Conservation (phyloP, 2,797 vertebrate genomes). For the Falco rusticolus region DNA sequence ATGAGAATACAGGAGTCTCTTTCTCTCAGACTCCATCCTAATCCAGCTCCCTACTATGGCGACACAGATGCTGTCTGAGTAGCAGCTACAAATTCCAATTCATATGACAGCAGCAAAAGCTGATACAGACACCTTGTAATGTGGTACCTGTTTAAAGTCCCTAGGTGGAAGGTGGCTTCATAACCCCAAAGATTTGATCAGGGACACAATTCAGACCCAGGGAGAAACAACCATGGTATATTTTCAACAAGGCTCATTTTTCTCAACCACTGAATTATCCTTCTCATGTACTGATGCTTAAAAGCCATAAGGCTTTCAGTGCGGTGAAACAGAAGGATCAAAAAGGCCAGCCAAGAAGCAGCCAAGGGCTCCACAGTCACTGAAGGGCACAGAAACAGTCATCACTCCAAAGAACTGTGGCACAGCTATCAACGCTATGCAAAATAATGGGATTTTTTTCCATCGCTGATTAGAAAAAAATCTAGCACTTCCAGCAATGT, state of each 20-base stretch:
- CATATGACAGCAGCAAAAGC: background rate
- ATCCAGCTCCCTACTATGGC: rapidly evolving
- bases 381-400: background rate
- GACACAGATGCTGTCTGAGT: background rate
- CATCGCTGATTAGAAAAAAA: background rate
- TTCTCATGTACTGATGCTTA: background rate
- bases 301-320: background rate
- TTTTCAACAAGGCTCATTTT: background rate
- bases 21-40: background rate
- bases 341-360: background rate
- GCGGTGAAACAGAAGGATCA: background rate
- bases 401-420: background rate
- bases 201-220: background rate
- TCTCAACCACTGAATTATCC: background rate
- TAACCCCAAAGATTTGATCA: background rate
- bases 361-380: background rate
- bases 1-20: background rate
- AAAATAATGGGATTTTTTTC: background rate
- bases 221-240: background rate
- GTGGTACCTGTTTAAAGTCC: background rate
- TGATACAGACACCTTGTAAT: background rate
- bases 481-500: background rate
- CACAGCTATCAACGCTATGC: background rate
- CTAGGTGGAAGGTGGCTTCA: background rate
- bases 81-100: background rate